Evolutionary conservation across 2,797 vertebrate species (phyloP).

Genomic region (Cyclopterus lumpus): DNA sequence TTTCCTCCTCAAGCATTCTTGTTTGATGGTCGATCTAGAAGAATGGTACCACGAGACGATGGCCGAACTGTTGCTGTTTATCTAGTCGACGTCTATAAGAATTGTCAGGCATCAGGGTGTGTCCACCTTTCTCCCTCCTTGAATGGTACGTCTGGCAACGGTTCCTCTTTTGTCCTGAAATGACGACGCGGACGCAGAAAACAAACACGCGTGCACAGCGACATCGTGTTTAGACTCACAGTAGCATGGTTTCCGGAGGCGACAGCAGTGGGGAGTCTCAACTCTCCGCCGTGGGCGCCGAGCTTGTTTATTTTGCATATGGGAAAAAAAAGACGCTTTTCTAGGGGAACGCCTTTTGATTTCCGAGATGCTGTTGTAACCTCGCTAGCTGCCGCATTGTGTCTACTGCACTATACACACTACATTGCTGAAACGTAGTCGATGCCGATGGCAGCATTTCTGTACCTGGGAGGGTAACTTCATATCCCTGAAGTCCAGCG

Average conservation of each 20-base stretch:
- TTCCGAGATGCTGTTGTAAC: constrained; percentile 56
- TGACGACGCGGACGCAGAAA: neutral
- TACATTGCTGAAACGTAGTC: constrained; percentile 23
- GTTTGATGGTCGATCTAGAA: constrained; percentile 7
- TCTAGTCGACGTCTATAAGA: constrained; percentile 1
- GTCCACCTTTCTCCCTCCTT: constrained; percentile 30
- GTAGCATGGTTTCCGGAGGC: constrained; percentile 36
- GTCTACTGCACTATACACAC: constrained; percentile 54
- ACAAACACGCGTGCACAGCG: constrained; percentile 18
- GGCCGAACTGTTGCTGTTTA: constrained; percentile 53
- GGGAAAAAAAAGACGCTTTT: constrained; percentile 30
- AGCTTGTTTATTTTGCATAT: constrained; percentile 42
- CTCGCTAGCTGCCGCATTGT: constrained; percentile 57
- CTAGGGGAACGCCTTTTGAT: constrained; percentile 37
- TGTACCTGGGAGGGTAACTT: constrained; percentile 24
- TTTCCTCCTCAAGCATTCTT: constrained; percentile 31
- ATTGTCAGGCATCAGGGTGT: constrained; percentile 24
- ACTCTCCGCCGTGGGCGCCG: constrained; percentile 13
- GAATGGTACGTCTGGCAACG: constrained; percentile 43
- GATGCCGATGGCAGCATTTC: constrained; percentile 34
- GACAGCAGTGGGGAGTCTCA: constrained; percentile 17
- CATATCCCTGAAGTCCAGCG: constrained; percentile 32
- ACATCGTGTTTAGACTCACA: constrained; percentile 22
- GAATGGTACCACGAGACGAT: constrained; percentile 23
- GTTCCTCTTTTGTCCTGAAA: constrained; percentile 42